phyloP scores from a whole-genome alignment of 2,888 invertebrate genomes.

The Lepidocyrtoides sp. region DNA sequence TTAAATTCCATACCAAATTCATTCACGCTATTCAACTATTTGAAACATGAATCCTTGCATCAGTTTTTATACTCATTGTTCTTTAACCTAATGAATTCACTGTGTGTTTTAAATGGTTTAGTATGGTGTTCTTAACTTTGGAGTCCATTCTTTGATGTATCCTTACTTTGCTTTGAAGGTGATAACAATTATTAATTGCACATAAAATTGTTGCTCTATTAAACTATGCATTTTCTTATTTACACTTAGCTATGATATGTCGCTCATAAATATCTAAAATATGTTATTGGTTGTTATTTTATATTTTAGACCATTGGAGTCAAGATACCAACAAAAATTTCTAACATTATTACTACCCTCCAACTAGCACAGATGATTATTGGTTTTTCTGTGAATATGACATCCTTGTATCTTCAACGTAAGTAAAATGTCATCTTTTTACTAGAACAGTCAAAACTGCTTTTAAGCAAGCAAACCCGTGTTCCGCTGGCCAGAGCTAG shows the following conservation, averaged over 20 bases:
- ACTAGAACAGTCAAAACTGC: no score
- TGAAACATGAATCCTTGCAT: no score
- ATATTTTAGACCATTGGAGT: conserved; percentile 91
- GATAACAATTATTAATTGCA: not conserved
- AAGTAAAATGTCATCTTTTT: conserved; percentile 39
- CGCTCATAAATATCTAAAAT: not conserved
- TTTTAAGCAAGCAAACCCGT: no score
- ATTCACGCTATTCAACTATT: no score
- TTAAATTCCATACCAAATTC: not conserved
- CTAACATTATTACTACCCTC: conserved; percentile 95
- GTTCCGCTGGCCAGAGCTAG: not conserved
- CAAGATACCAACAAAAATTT: conserved; percentile 93
- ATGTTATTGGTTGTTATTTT: not conserved
- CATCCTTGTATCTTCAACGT: conserved; percentile 89
- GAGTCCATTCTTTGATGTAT: conserved; percentile 97
- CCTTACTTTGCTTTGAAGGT: conserved; percentile 93
- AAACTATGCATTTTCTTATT: not conserved
- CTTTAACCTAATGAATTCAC: no score
- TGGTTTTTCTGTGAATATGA: conserved; percentile 95
- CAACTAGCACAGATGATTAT: conserved; percentile 98
- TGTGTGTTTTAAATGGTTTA: not conserved
- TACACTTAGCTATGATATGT: no score
- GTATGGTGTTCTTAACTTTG: conserved; percentile 98
- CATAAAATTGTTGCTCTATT: not conserved
- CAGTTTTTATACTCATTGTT: no score